These are phyloP conservation scores for Celastrina argiolus DNA, from an alignment of 2,888 invertebrate genomes.

Conservation along the genomic window DNA sequence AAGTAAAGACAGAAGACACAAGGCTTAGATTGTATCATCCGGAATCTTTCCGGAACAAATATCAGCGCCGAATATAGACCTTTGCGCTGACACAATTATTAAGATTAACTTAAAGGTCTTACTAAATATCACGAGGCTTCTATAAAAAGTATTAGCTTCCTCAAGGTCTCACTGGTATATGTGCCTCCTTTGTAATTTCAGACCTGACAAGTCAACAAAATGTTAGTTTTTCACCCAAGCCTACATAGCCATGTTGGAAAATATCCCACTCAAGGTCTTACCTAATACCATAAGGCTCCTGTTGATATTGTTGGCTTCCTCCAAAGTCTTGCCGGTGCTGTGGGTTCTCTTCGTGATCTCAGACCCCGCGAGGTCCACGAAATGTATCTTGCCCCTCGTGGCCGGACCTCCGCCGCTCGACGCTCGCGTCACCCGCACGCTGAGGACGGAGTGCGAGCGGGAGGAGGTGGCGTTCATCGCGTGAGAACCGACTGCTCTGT, in stretches of 20 bases:
- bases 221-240: no score
- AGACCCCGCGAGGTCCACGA: constrained; percentile 97
- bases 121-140: background rate
- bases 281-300: constrained; percentile 96
- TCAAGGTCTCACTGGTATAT: background rate
- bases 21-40: no score
- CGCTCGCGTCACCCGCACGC: constrained; percentile 91
- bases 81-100: no score
- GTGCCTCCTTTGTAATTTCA: no score
- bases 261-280: constrained; percentile 48
- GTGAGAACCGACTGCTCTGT: constrained; percentile 92
- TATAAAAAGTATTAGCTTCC: no score
- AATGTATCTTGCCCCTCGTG: constrained; percentile 95
- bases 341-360: constrained; percentile 96
- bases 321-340: constrained; percentile 90
- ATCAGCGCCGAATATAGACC: no score
- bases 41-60: no score
- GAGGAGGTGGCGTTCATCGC: constrained; percentile 96
- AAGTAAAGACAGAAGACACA: no score
- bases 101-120: no score
- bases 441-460: constrained; percentile 94
- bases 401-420: constrained; percentile 90
- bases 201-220: no score
- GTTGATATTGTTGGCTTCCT: constrained; percentile 97
- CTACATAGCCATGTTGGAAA: no score